A percentile compares a stretch with the other conserved stretches of the same genome.
Evolutionary conservation across 2,797 vertebrate species (phyloP).

Genomic region (Smutsia gigantea): DNA sequence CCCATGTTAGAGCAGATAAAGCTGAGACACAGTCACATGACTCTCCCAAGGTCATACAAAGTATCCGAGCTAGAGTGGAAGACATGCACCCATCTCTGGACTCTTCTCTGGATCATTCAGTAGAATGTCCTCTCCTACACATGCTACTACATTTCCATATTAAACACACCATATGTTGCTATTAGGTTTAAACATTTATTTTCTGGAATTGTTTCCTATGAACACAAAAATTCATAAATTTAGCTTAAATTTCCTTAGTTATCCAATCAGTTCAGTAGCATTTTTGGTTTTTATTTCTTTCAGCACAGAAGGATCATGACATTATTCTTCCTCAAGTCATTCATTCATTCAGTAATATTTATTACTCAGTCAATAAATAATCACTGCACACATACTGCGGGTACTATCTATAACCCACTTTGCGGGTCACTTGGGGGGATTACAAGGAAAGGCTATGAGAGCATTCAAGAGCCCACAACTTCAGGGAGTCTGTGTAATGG

Average conservation of each 20-base stretch:
- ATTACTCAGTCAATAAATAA: not conserved
- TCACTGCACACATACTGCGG: not conserved
- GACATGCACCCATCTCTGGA: not conserved
- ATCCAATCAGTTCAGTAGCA: not conserved
- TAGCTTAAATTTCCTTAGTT: slow-evolving; percentile 30
- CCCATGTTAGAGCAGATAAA: not conserved
- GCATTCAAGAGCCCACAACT: not conserved
- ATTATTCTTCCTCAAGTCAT: not conserved
- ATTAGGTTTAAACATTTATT: slow-evolving; percentile 3
- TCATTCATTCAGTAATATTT: not conserved
- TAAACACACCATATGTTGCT: not conserved
- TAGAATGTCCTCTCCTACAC: not conserved
- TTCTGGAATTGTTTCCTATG: not conserved
- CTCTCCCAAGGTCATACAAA: not conserved
- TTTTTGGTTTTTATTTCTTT: slow-evolving; percentile 28
- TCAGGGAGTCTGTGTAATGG: not conserved
- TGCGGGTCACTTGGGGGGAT: not conserved
- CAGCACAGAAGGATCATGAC: not conserved
- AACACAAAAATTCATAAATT: not conserved
- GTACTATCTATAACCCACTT: not conserved
- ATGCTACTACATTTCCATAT: not conserved
- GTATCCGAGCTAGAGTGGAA: not conserved
- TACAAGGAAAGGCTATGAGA: not conserved
- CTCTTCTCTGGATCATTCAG: not conserved
- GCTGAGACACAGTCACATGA: not conserved